Base-by-base conservation (phyloP, 2,797 vertebrate species). In the Catostomus latipinnis region DNA sequence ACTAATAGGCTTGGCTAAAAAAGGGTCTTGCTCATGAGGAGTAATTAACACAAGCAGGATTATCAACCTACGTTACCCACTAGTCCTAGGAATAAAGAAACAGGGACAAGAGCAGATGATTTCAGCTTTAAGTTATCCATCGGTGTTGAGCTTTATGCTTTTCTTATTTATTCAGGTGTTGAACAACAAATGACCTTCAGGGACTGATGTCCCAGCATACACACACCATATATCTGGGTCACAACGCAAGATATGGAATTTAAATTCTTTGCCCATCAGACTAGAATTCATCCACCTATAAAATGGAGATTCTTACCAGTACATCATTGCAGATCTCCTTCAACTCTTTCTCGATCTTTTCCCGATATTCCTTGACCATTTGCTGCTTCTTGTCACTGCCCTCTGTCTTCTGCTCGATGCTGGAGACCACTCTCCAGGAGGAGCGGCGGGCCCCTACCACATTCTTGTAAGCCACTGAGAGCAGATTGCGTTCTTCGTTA, bases 381-480 rank as follows among this genome's bases (percentile, higher is more conserved):
- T 90, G 88, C 94, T 95, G 94, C 69, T 92, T 92, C 88, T 95
- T 96, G 80, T 90, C 91, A 57, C 84, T 86, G 49, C 95, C 92
- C 78, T 96, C 95, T 0, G 89, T 90, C 90, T 97, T 98, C 86
- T 95, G 92, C 93, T 98, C 96, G 65, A 98, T 94, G 94, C 94
- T 96, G 84, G 95, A 96, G 81, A 98, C 87, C 81, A 99, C 96
- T 92, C 98, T 96, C 97, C 97, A 99, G 77, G 97, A 96, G 0
- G 97, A 97, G 62, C 98, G 95, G 18, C 95, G 94, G 7, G 96
- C 95, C 0, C 98, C 98, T 2, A 99, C 98, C 86, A 98, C 97
- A 0, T 99, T 99, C 93, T 99, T 99, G 92, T 97, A 99, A 88
- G 98, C 97, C 1, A 99, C 97, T 0, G 98, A 99, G 10, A 99